phyloP scores from a whole-genome alignment of 2,797 vertebrate species.

The Pangasius krempfi region DNA sequence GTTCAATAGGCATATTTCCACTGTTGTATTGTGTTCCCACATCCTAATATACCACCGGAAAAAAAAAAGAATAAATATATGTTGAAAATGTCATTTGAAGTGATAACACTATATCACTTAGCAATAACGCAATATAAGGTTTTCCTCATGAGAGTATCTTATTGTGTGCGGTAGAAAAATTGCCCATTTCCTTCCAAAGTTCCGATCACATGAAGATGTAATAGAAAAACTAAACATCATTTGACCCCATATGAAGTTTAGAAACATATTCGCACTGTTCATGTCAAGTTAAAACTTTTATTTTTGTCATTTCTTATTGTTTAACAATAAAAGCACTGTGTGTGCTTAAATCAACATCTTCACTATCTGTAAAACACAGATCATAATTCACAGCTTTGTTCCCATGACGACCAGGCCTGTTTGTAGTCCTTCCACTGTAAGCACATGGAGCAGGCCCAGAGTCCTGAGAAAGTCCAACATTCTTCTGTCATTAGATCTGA shows the following conservation, averaged over 20 bases:
- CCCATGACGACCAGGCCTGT: slow-evolving; percentile 87
- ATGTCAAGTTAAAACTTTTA: background rate
- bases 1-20: background rate
- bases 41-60: background rate
- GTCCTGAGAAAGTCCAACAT: slow-evolving; percentile 91
- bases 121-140: background rate
- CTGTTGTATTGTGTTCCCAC: background rate
- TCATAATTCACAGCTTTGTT: slow-evolving; percentile 80
- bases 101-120: background rate
- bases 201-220: background rate
- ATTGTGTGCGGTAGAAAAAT: background rate
- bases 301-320: background rate
- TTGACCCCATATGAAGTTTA: background rate
- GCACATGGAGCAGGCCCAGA: slow-evolving; percentile 84
- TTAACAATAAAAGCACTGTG: background rate
- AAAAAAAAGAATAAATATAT: background rate
- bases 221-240: background rate
- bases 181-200: background rate
- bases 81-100: background rate
- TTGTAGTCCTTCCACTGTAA: slow-evolving; percentile 82
- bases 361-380: background rate
- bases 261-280: background rate
- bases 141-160: background rate
- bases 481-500: slow-evolving; percentile 85
- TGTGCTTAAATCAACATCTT: background rate